Evolutionary conservation across 1,140 invertebrate genomes (phyloP).

Genomic region (Dinothrombium tinctorium): DNA sequence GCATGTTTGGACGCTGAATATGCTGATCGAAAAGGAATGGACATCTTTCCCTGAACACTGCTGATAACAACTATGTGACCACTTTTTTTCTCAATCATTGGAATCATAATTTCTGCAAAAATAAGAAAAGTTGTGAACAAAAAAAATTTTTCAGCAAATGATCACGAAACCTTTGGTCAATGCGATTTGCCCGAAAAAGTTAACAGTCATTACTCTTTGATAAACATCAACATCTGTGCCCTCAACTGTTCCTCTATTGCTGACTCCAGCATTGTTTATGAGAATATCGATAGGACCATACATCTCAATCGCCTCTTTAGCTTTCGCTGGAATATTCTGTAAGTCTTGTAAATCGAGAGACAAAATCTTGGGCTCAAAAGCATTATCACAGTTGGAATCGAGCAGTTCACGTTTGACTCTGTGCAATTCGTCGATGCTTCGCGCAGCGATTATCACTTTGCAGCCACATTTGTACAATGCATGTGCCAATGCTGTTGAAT

Average conservation of each 20-base stretch:
- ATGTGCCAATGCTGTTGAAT: slow-evolving; percentile 41
- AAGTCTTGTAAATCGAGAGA: slow-evolving; percentile 50
- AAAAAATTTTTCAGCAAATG: not conserved
- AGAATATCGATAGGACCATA: slow-evolving; percentile 31
- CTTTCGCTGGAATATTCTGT: slow-evolving; percentile 32
- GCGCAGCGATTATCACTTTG: slow-evolving; percentile 54
- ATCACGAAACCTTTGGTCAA: slow-evolving; percentile 47
- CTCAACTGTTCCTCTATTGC: slow-evolving; percentile 38
- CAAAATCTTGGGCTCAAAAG: slow-evolving; percentile 35
- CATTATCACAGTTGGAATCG: slow-evolving; percentile 26
- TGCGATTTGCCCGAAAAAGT: slow-evolving; percentile 77
- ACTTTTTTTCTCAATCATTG: slow-evolving; percentile 32
- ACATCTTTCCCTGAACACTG: slow-evolving; percentile 72
- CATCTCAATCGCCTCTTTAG: slow-evolving; percentile 32
- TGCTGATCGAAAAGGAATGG: slow-evolving; percentile 39
- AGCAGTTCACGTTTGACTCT: slow-evolving; percentile 45
- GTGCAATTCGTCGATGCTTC: slow-evolving; percentile 47
- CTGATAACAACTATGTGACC: slow-evolving; percentile 76
- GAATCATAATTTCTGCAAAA: not conserved
- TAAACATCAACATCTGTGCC: slow-evolving; percentile 61
- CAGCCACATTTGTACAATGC: slow-evolving; percentile 57
- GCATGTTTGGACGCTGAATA: slow-evolving; percentile 88
- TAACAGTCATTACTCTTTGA: slow-evolving; percentile 66
- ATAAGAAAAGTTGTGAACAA: slow-evolving; percentile 7
- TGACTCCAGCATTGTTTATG: slow-evolving; percentile 12